These are phyloP conservation scores for Drosophila mercatorum DNA, from an alignment of 2,888 invertebrate genomes.

Conservation along the genomic window DNA sequence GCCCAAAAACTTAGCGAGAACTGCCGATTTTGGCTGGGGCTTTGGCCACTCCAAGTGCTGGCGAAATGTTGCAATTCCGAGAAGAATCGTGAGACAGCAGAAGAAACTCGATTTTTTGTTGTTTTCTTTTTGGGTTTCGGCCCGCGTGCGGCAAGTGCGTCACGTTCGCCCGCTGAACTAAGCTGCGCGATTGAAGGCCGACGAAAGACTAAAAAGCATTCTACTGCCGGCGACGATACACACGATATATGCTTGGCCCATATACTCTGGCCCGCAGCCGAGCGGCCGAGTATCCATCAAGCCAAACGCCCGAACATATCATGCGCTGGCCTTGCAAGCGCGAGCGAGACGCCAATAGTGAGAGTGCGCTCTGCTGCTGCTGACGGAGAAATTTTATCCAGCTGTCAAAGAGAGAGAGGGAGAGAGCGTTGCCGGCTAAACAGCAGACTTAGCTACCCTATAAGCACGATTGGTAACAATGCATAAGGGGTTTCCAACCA, in stretches of 20 bases:
- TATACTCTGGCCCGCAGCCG: conserved; percentile 14
- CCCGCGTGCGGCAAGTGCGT: conserved; percentile 18
- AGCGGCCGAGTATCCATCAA: conserved; percentile 40
- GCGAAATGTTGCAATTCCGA: neutral
- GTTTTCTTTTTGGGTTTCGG: neutral
- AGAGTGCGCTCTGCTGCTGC: conserved; percentile 10
- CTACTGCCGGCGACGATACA: conserved; percentile 33
- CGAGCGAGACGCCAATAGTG: neutral
- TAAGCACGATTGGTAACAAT: neutral
- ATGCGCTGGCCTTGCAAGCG: neutral
- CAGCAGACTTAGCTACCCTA: conserved; percentile 32
- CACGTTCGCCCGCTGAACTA: conserved; percentile 19
- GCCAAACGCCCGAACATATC: conserved; percentile 15
- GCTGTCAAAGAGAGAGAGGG: conserved; percentile 10
- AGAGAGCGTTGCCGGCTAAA: conserved; percentile 14
- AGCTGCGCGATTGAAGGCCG: conserved; percentile 49
- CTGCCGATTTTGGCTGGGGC: conserved; percentile 1
- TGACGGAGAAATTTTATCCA: conserved; percentile 27
- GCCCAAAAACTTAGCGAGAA: conserved; percentile 14
- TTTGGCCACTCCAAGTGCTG: conserved; percentile 8
- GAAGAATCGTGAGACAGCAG: neutral
- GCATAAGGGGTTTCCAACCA: conserved; percentile 22
- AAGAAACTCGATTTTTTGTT: neutral
- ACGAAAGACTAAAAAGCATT: conserved; percentile 35
- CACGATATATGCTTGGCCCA: conserved; percentile 23